Conservation (phyloP, 1,140 invertebrate species). For the Drosophila orena region DNA sequence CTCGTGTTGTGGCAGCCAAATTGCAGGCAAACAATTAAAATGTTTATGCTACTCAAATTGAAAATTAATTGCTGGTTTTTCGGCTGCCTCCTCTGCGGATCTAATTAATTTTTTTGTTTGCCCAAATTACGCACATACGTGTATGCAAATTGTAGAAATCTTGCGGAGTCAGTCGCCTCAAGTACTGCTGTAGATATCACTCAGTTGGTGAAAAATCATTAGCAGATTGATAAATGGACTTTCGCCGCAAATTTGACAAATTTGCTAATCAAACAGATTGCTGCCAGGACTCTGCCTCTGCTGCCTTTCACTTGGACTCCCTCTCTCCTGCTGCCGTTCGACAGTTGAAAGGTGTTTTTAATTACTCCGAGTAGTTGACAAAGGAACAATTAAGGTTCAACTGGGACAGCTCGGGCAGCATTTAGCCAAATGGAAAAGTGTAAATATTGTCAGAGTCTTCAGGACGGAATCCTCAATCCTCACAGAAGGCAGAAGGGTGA, state of each 20-base stretch:
- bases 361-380: conserved; percentile 77
- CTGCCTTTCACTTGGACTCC: conserved; percentile 25
- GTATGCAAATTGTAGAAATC: conserved; percentile 40
- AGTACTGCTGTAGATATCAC: conserved; percentile 11
- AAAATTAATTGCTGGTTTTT: conserved; percentile 72
- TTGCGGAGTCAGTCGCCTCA: background rate
- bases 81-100: conserved; percentile 10
- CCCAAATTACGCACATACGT: conserved; percentile 23
- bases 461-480: background rate
- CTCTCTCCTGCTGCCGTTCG: conserved; percentile 20
- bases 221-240: conserved; percentile 71
- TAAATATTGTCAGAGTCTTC: conserved; percentile 69
- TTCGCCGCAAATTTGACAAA: conserved; percentile 76
- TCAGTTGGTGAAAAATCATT: conserved; percentile 48
- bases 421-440: conserved; percentile 83
- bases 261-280: conserved; percentile 76
- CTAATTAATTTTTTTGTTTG: conserved; percentile 51
- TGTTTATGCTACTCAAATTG: conserved; percentile 73
- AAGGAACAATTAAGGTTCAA: conserved; percentile 70
- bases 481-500: conserved; percentile 22
- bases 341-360: conserved; percentile 83
- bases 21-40: conserved; percentile 78
- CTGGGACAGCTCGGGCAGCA: conserved; percentile 51
- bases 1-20: conserved; percentile 54
- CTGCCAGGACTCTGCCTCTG: conserved; percentile 27